Percentiles rank a stretch among this genome's conserved stretches.
phyloP scores from a whole-genome alignment of 2,113 vertebrate species.

The Pelusios castaneus region DNA sequence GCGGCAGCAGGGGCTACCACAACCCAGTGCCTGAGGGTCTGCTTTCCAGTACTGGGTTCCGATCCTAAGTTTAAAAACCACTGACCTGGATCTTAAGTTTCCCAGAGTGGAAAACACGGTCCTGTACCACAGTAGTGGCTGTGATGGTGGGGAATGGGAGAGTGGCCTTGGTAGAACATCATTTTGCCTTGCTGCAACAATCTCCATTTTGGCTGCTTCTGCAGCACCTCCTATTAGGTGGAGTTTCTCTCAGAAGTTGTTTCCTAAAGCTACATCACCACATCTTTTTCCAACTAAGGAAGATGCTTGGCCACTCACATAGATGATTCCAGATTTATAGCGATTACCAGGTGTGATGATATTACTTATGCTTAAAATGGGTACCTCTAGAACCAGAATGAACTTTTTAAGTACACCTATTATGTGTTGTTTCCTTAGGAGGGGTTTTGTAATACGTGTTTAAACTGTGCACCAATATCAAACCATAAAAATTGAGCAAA shows the following conservation, averaged over 20 bases:
- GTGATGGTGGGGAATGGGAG: no score
- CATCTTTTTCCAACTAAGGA: not conserved
- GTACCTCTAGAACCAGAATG: constrained; percentile 21
- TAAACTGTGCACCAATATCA: not conserved
- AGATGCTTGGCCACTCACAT: not conserved
- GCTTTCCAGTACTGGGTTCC: no score
- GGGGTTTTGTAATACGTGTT: not conserved
- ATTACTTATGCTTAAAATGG: constrained; percentile 46
- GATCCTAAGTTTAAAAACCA: no score
- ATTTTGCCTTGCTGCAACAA: no score
- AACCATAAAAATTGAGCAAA: not conserved
- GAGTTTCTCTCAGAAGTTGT: not conserved
- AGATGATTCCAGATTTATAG: constrained; percentile 30
- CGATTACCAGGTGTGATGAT: constrained; percentile 35
- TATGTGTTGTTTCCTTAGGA: not conserved
- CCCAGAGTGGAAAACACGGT: no score
- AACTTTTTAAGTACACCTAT: not conserved
- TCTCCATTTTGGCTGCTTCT: not conserved
- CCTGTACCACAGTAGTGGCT: no score
- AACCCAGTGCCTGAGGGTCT: no score
- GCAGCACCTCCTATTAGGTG: not conserved
- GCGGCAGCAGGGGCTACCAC: no score
- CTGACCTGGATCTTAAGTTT: no score
- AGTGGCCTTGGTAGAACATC: no score
- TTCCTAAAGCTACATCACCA: not conserved